These are phyloP conservation scores for Philereme transversata DNA, from an alignment of 2,888 invertebrate genomes.

Conservation along the genomic window DNA sequence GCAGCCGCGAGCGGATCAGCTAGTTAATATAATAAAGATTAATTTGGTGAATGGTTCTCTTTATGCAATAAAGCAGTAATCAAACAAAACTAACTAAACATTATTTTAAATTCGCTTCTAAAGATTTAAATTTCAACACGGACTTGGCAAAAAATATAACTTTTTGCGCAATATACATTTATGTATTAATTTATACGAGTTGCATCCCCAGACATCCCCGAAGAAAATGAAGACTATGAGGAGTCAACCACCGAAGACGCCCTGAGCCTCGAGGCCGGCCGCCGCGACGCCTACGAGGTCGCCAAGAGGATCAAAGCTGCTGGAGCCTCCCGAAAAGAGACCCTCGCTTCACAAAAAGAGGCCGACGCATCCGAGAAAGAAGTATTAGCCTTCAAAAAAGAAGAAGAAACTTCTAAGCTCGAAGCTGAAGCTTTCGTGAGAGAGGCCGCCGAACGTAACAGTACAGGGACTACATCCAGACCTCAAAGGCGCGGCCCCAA, in stretches of 20 bases:
- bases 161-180: background rate
- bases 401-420: conserved; percentile 25
- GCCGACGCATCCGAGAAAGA: conserved; percentile 37
- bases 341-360: conserved; percentile 27
- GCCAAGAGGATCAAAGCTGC: conserved; percentile 49
- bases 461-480: conserved; percentile 24
- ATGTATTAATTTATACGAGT: too few species aligned
- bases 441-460: conserved; percentile 25
- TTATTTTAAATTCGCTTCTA: too few species aligned
- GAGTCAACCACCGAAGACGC: conserved; percentile 43
- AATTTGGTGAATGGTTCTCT: too few species aligned
- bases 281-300: conserved; percentile 46
- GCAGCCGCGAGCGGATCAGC: too few species aligned
- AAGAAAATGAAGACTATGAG: background rate
- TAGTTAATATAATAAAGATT: too few species aligned
- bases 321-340: conserved; percentile 44
- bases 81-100: too few species aligned
- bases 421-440: conserved; percentile 27
- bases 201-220: background rate
- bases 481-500: conserved; percentile 21
- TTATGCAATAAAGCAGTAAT: too few species aligned
- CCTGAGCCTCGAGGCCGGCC: conserved; percentile 21
- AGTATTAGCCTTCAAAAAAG: conserved; percentile 23
- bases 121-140: too few species aligned
- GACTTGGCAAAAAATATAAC: background rate